These are phyloP conservation scores for Orbicella faveolata DNA, from an alignment of 64 coral and sea anemone species.

Conservation along the genomic window DNA sequence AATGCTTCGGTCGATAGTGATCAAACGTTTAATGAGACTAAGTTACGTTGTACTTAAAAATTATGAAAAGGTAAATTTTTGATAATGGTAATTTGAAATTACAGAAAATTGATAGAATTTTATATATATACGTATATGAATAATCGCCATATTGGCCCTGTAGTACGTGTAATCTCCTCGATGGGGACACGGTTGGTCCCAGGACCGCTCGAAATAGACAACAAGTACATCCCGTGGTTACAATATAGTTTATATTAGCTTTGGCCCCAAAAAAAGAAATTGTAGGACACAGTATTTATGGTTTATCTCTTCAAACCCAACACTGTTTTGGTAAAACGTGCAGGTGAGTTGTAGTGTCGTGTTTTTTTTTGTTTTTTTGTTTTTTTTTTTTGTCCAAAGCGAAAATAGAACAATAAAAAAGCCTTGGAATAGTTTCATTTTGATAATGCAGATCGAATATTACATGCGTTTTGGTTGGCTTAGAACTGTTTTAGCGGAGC, in stretches of 20 bases:
- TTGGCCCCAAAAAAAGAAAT: background rate
- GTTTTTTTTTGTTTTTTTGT: background rate
- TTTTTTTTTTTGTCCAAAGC: background rate
- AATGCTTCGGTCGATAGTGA: background rate
- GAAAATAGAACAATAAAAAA: background rate
- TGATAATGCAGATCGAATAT: too few species aligned
- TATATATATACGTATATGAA: conserved; percentile 26
- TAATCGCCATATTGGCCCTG: background rate
- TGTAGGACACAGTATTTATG: background rate
- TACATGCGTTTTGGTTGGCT: too few species aligned
- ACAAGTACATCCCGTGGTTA: too few species aligned
- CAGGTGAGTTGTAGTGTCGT: background rate
- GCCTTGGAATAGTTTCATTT: background rate
- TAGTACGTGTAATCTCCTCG: conserved; percentile 1
- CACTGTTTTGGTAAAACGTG: background rate
- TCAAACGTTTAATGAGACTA: background rate
- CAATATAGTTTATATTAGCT: background rate
- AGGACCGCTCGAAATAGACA: background rate
- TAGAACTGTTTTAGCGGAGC: too few species aligned
- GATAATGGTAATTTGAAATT: conserved; percentile 11
- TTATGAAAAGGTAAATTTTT: background rate
- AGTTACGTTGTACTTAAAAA: background rate
- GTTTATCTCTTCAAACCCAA: background rate
- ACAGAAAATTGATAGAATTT: conserved; percentile 23
- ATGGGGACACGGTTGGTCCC: background rate